Evolutionary conservation across 1,140 invertebrate species (phyloP), one percentile per base, ranked within the genome.

Genomic region (Cyclargus thomasi): DNA sequence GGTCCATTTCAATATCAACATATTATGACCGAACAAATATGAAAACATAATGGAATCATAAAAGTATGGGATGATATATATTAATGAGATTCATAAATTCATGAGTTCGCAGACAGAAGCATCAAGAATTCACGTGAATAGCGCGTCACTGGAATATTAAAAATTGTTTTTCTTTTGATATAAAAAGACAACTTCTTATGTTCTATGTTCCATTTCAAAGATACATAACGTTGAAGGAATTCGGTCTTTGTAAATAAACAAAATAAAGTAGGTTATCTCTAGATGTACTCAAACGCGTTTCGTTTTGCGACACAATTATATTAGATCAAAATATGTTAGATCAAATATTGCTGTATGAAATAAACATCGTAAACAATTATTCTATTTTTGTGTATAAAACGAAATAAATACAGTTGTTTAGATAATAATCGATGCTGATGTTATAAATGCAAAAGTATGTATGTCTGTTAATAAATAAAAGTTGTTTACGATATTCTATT

Each of bases 41-140:
- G 55, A 62, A 67, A 71, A 65, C 65, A 62, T 75, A 73, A 75
- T 73, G 64, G 62, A 36, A 62, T 68, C 65, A 63, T 68, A 71
- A 75, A 70, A 73, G 74, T 69, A 74, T 69, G 68, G 36, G 68
- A 69, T 71, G 68, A 73, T 71, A 73, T 73, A 74, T 67, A 75
- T 76, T 81, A 81, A 79, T 81, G 73, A 68, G 64, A 79, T 79
- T 79, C 77, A 78, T 81, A 76, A 74, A 81, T 79, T 79, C 76
- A 79, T 79, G 73, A 77, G 66, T 73, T 71, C 64, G 55, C 55
- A 78, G 72, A 77, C 67, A 73, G 71, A 22, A 68, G 73, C 75
- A 77, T 77, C 67, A 71, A 75, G 74, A 71, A 79, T 78, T 80
- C 74, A 69, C 67, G 63, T 66, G 23, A 63, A 59, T 64, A 57